Evolutionary conservation across 2,113 vertebrate species (phyloP).

Genomic region (Nansenia antarctica): DNA sequence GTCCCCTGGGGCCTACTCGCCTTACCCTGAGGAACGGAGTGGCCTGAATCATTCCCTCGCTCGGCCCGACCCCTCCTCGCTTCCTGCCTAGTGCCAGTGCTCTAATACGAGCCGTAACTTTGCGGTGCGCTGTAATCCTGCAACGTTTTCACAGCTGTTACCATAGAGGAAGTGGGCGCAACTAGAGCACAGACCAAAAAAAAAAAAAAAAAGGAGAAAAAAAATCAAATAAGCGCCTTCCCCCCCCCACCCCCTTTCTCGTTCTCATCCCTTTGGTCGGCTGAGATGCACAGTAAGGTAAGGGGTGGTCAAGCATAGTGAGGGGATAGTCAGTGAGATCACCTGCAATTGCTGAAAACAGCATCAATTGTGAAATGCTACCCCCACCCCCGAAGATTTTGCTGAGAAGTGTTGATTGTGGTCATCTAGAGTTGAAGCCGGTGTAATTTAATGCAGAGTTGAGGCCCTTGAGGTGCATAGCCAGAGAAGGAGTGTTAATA

Average conservation of each 20-base stretch:
- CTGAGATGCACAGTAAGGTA: slow-evolving; percentile 18
- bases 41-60: slow-evolving; percentile 47
- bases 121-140: slow-evolving; percentile 70
- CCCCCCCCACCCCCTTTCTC: slow-evolving; percentile 1
- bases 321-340: slow-evolving; percentile 30
- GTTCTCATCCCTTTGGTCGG: slow-evolving; percentile 23
- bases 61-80: slow-evolving; percentile 50
- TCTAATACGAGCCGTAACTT: slow-evolving; percentile 75
- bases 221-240: slow-evolving; percentile 36
- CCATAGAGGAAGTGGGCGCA: slow-evolving; percentile 82
- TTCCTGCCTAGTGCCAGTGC: slow-evolving; percentile 68
- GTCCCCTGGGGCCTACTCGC: slow-evolving; percentile 51
- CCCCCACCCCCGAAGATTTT: slow-evolving; percentile 39
- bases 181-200: slow-evolving; percentile 60
- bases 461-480: background rate
- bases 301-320: slow-evolving; percentile 11
- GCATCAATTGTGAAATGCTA: slow-evolving; percentile 33
- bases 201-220: slow-evolving; percentile 9
- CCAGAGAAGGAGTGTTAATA: no score
- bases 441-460: background rate
- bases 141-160: slow-evolving; percentile 85
- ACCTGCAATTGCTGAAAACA: slow-evolving; percentile 38
- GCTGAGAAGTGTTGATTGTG: slow-evolving; percentile 33
- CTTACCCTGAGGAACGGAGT: slow-evolving; percentile 51
- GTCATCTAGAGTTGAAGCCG: background rate